Evolutionary conservation across 2,888 invertebrate species (phyloP).

Genomic region (Philereme vetulata): DNA sequence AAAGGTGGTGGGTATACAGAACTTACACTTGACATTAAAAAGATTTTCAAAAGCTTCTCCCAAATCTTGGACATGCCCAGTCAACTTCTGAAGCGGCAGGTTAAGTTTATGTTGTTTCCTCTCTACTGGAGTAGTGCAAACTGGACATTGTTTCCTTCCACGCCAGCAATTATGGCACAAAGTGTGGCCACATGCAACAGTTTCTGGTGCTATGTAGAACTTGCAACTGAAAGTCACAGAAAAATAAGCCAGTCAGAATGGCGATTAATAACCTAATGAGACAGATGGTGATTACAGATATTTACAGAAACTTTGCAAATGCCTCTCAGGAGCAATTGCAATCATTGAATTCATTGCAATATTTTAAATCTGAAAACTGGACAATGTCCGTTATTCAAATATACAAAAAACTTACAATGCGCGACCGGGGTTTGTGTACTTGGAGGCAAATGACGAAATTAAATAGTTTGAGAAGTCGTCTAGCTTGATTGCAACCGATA

Average conservation of each 20-base stretch:
- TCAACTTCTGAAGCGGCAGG: conserved; percentile 53
- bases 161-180: conserved; percentile 70
- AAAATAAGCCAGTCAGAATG: neutral
- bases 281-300: too few relatives aligned
- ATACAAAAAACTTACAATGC: too few relatives aligned
- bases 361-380: too few relatives aligned
- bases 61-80: conserved; percentile 55
- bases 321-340: too few relatives aligned
- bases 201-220: conserved; percentile 62
- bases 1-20: conserved; percentile 8
- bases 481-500: too few relatives aligned
- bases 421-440: too few relatives aligned
- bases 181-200: conserved; percentile 68
- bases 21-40: conserved; percentile 66
- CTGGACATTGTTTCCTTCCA: conserved; percentile 56
- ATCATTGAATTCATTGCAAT: too few relatives aligned
- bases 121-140: conserved; percentile 54
- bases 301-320: too few relatives aligned
- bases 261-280: too few relatives aligned
- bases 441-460: too few relatives aligned
- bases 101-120: conserved; percentile 58
- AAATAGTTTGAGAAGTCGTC: too few relatives aligned
- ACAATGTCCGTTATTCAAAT: too few relatives aligned
- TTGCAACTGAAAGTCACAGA: conserved; percentile 62
- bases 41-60: conserved; percentile 59